Conservation (phyloP, 2,113 vertebrate species). For the Sinocyclocheilus maitianheensis region DNA sequence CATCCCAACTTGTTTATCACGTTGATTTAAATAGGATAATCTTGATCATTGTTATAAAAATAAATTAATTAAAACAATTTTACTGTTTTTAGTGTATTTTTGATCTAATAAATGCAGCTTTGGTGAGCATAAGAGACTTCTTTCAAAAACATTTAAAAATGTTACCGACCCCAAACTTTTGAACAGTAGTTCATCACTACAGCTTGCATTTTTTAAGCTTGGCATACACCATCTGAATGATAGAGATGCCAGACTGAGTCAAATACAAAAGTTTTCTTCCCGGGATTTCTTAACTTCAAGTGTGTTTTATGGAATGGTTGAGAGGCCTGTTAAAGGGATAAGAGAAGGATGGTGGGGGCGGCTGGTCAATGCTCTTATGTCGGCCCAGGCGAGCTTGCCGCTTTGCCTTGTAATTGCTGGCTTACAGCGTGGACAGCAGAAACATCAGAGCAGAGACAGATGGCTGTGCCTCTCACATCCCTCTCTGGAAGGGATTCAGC, state of each 20-base stretch:
- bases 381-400: slow-evolving; percentile 25
- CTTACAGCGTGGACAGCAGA: slow-evolving; percentile 52
- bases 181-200: neutral
- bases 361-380: neutral
- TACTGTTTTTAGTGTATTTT: neutral
- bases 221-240: neutral
- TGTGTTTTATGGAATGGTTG: neutral
- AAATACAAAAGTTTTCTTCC: neutral
- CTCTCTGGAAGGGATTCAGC: slow-evolving; percentile 53
- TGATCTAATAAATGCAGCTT: neutral
- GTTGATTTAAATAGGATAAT: no score
- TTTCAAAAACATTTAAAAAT: neutral
- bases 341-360: slow-evolving; percentile 13
- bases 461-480: slow-evolving; percentile 53
- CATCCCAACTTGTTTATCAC: no score
- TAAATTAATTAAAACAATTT: neutral
- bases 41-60: no score
- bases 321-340: slow-evolving; percentile 2
- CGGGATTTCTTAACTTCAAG: neutral
- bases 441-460: slow-evolving; percentile 59
- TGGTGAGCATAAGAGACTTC: neutral
- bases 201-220: neutral
- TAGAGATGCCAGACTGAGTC: neutral
- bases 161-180: neutral
- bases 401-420: slow-evolving; percentile 57